Evolutionary conservation across 2,888 invertebrate genomes (phyloP), one percentile per base, ranked within the genome.

Genomic region (Scrobipalpa atriplicella): DNA sequence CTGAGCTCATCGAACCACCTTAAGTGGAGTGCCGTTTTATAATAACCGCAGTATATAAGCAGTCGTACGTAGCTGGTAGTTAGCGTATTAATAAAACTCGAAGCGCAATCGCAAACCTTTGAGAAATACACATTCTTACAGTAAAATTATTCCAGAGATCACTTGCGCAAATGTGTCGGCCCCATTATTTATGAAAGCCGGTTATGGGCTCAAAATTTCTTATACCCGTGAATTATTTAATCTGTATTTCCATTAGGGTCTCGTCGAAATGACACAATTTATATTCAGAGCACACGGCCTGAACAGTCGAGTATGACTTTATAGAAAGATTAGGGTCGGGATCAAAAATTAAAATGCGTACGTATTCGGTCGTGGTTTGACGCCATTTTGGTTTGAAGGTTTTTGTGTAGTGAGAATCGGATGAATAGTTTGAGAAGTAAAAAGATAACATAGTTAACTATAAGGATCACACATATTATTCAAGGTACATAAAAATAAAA

Each of bases 231-330:
- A 89, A 91, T 90, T 90, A 92, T 91, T 90, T 89, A 91, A 91
- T 90, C 89, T 85, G 81, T 85, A 89, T 90, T 91, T 91, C 91
- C 91, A 92, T 92, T 91, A 91, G 85, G 87, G 87, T 86, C 90
- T 87, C 82, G 78, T 79, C 81, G 78, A 85, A 89, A 90, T 87
- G 89, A 89, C 88, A 88, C 88, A 84, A 89, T 91, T 90, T 92
- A 86, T 90, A 91, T 91, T 90, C 91, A 83, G 80, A 75, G 75
- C 84, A 84, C 78, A 79, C 74, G 79, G 76, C 75, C 76, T 76
- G 76, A 80, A 80, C 78, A 82, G 84, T 74, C 80, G 81, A 81
- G 82, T 85, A 83, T 85, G 82, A 85, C 85, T 87, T 89, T 88
- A 88, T 85, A 80, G 77, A 75, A 81, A 84, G 86, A 89, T 90